These are phyloP conservation scores for Intellagama lesueurii DNA, from an alignment of 2,797 vertebrate genomes.

Conservation along the genomic window DNA sequence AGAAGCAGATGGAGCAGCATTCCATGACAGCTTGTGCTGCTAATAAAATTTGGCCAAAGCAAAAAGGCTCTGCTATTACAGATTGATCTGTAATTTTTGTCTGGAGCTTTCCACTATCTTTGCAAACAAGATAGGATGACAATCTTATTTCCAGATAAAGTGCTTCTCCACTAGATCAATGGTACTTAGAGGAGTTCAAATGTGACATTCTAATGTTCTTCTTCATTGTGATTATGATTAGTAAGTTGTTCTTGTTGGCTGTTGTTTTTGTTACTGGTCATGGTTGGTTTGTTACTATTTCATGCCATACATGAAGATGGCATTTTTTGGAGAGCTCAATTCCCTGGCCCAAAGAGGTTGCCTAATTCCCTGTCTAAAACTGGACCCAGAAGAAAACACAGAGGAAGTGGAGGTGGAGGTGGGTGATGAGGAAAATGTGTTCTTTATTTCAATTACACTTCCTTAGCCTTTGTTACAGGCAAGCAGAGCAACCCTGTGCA, in stretches of 20 bases:
- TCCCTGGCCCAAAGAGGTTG: not conserved
- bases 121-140: conserved; percentile 32
- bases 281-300: not conserved
- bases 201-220: not conserved
- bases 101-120: conserved; percentile 7
- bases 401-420: not conserved
- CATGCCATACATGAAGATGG: not conserved
- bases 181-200: conserved; percentile 16
- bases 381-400: not conserved
- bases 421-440: not conserved
- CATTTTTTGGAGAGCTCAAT: not conserved
- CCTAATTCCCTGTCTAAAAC: not conserved
- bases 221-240: not conserved
- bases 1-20: conserved; percentile 32
- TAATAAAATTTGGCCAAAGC: conserved; percentile 22
- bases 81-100: conserved; percentile 19
- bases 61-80: conserved; percentile 14
- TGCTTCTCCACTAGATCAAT: not conserved
- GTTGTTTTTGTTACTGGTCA: not conserved
- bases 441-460: conserved; percentile 19
- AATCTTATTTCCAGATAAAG: conserved; percentile 4
- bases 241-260: not conserved
- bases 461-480: not conserved
- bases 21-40: conserved; percentile 26
- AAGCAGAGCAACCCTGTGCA: not conserved